phyloP scores from a whole-genome alignment of 2,797 vertebrate genomes.

The Manis pentadactyla region DNA sequence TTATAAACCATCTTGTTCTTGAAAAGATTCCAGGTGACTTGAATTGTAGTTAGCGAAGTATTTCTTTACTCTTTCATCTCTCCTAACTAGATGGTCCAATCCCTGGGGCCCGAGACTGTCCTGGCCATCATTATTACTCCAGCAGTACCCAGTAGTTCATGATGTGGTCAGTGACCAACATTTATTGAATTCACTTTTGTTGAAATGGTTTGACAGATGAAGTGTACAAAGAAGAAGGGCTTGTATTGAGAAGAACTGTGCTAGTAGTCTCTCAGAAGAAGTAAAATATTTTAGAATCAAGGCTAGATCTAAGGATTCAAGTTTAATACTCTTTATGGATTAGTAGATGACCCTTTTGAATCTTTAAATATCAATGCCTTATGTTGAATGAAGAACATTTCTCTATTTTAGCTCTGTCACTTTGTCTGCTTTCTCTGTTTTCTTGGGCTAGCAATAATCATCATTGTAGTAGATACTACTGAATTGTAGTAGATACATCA shows the following conservation, averaged over 20 bases:
- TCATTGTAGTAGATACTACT: too few species aligned
- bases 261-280: neutral
- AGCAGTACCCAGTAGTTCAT: neutral
- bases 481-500: neutral
- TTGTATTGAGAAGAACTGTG: neutral
- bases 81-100: neutral
- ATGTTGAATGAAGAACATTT: neutral
- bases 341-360: neutral
- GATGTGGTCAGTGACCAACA: neutral
- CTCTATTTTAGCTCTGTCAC: neutral
- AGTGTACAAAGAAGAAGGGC: neutral
- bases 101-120: neutral
- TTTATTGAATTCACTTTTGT: neutral
- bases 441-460: neutral
- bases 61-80: neutral
- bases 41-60: neutral
- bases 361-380: neutral
- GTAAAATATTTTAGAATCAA: neutral
- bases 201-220: neutral
- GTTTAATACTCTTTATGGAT: neutral
- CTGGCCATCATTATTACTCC: neutral
- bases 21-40: neutral
- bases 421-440: neutral
- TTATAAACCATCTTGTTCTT: neutral
- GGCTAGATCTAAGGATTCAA: neutral